Base-by-base conservation (phyloP, 2,113 vertebrate species). In the Melanostigma gelatinosum region DNA sequence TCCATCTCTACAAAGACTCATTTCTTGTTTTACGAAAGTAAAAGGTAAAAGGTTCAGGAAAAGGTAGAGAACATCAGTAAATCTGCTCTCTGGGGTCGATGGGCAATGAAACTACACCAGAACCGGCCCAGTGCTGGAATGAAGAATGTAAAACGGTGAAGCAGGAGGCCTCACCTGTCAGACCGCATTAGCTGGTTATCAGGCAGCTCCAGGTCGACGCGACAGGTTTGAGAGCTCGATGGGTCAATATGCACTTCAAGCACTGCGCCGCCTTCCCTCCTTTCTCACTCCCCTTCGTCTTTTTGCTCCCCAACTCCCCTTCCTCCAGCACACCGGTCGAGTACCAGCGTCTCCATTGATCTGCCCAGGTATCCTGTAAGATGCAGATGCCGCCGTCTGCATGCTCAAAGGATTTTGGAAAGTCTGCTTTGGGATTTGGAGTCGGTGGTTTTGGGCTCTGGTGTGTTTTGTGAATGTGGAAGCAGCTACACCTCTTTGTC, bases 291-390 rank as follows among this genome's bases (percentile, higher is more conserved):
- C 24, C 66, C 60, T 36, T 80, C 48, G 71, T 85, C 72, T 68
- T 60, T 57, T 71, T 46, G 71, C 75, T 76, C 60, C 54, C 68
- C 12, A 10, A 4, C 6, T 18, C 55, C 75, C 22, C 57, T 48
- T 29, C 27, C 29, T 44, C 50, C 29, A 54, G 44, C 58, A 54
- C 54, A 73, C 79, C 27, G 58, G 64, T 24, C 48, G 0, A 65
- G 61, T 58, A 82, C 75, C 60, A 71, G 70, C 22, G 4, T 78
- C 66, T 63, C 36, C 65, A 84, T 82, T 84, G 84, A 90, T 84
- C 86, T 70, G 18, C 44, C 61, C 71, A 81, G 82, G 82, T 80
- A 63, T 77, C 66, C 73, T 36, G 46, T 38, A 27, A 32, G 66
- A 48, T 48, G 65, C 3, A 66, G 44, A 80, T 11, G 76, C 29